Evolutionary conservation across 2,888 invertebrate species (phyloP), one percentile per base, ranked within the genome.

Genomic region (Callyntrura guangdongensis): DNA sequence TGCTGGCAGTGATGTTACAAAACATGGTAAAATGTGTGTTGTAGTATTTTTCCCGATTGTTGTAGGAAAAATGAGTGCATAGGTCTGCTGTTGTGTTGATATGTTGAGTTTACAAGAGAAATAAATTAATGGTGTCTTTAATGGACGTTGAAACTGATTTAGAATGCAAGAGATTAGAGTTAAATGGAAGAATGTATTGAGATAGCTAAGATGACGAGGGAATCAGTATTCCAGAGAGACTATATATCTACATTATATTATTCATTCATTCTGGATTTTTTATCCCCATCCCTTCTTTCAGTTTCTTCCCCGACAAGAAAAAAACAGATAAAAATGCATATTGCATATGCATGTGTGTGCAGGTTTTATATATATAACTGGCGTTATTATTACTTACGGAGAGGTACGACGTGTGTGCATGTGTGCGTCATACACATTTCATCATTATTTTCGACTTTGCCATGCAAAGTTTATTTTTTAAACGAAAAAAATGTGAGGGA

Each of bases 141-240:
- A 91, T 91, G 91, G 79, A 92, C 67, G 90, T 84, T 88, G 90
- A 89, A 90, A 89, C 61, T 91, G 93, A 93, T 93, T 93, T 91
- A 91, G 93, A 92, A 92, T 92, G 91, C 91, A 91, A 91, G 83
- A 93, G 79, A 79, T 79, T 79, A 79, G 79, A 56, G 79, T 79
- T 79, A 79, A 79, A 79, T 79, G 36, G 77, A 53, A 45, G 69
- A 45, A 74, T 20, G 6, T 4, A 74, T 17, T 47, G 49, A 12
- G 45, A 22, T 72, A 88, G 87, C 88, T 89, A 88, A 86, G 89
- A 77, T 86, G 90, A 84, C 61, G 84, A 91, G 77, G 85, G 77
- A 86, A 84, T 72, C 84, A 91, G 91, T 83, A 91, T 92, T 92
- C 93, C 91, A 74, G 83, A 67, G 88, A 86, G 88, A 74, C 56